Base-by-base conservation (phyloP, 2,113 vertebrate species). In the Stigmatopora argus region DNA sequence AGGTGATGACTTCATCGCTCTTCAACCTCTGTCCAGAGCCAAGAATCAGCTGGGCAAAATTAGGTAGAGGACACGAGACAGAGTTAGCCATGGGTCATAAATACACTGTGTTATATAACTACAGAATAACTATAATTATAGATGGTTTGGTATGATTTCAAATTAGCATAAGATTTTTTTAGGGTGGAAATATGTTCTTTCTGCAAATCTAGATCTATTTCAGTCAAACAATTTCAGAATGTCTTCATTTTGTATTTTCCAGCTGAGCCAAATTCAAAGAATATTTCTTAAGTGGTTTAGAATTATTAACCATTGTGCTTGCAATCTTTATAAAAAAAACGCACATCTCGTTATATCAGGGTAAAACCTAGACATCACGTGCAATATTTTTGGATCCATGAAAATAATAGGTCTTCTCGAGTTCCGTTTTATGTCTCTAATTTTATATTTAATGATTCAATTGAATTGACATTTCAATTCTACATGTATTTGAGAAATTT, bases 1-100 rank as follows among this genome's bases (percentile, higher is more conserved):
- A 96, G 96, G 93, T 91, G 95, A 98, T 86, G 95, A 98, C 91
- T 96, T 95, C 94, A 99, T 99, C 93, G 95, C 96, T 89, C 94
- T 98, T 91, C 96, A 98, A 92, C 97, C 96, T 87, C 92, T 99
- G 89, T 94, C 97, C 89, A 94, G 94, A 94, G 95, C 95, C 90
- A 97, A 95, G 94, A 96, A 90, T 92, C 97, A 97, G 92, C 96
- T 98, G 93, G 95, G 95, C 92, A 99, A 90, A 92, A 93, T 98
- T 98, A 98, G 97, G 97, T 99, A 98, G 96, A 94, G 92, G 92
- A 93, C 93, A 90, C 85, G 87, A 82, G 74, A 74, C 48, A 18
- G 58, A 49, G 66, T 71, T 77, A 77, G 76, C 35, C 68, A 53
- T 70, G 71, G 73, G 70, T 44, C 64, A 53, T 48, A 64, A 71